phyloP scores from a whole-genome alignment of 2,888 invertebrate genomes.

The Diloba caeruleocephala region DNA sequence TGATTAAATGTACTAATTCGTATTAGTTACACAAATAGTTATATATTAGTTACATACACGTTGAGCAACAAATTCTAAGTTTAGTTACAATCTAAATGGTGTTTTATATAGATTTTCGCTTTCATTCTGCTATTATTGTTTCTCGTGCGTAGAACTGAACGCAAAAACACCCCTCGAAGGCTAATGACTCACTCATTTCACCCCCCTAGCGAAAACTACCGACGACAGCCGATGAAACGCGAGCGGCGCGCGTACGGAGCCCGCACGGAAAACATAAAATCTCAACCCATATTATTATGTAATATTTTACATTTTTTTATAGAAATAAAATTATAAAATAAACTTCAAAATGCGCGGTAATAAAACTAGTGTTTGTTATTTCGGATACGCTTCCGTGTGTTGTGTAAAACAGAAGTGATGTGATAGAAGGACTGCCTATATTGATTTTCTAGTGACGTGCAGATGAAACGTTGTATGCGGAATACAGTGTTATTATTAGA shows the following conservation, averaged over 20 bases:
- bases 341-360: conserved; percentile 52
- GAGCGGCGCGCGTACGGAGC: conserved; percentile 67
- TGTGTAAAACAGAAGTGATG: conserved; percentile 46
- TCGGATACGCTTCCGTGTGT: conserved; percentile 38
- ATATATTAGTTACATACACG: too few species aligned
- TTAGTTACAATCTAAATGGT: too few species aligned
- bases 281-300: conserved; percentile 78
- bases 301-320: conserved; percentile 71
- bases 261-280: conserved; percentile 77
- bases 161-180: conserved; percentile 77
- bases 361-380: conserved; percentile 34
- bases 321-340: conserved; percentile 41
- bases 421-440: conserved; percentile 60
- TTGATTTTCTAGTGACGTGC: conserved; percentile 85
- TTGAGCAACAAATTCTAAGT: too few species aligned
- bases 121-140: conserved; percentile 8
- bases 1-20: too few species aligned
- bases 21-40: too few species aligned
- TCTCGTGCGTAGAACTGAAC: conserved; percentile 72
- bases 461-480: conserved; percentile 74
- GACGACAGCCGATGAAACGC: conserved; percentile 68
- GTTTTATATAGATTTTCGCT: too few species aligned
- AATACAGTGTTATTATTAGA: conserved; percentile 78
- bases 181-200: conserved; percentile 80
- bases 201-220: conserved; percentile 67